A percentile compares a stretch with the other conserved stretches of the same genome.
These are phyloP conservation scores for Lates japonicus DNA, from an alignment of 2,797 vertebrate genomes.

Conservation along the genomic window DNA sequence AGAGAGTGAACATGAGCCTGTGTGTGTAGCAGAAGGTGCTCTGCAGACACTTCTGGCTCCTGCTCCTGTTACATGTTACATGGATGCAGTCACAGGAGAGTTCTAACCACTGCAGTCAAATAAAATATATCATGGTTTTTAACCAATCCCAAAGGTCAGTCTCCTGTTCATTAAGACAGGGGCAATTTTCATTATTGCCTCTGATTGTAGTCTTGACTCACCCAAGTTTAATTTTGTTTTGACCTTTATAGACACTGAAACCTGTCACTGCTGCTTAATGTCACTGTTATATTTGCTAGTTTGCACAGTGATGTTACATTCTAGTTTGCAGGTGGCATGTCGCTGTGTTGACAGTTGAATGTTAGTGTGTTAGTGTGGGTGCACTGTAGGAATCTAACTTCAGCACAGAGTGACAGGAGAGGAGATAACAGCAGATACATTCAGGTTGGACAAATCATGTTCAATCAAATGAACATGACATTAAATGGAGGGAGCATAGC, in stretches of 20 bases:
- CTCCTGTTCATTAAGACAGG: not conserved
- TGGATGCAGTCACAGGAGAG: slow-evolving; percentile 10
- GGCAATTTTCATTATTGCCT: not conserved
- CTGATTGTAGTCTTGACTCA: not conserved
- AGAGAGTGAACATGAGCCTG: not conserved
- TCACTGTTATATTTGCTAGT: not conserved
- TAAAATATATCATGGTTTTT: slow-evolving; percentile 18
- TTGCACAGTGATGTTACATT: too few relatives aligned
- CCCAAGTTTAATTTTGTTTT: too few relatives aligned
- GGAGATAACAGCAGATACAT: too few relatives aligned
- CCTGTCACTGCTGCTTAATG: not conserved
- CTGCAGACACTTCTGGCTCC: not conserved
- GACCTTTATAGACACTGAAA: not conserved
- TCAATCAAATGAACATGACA: too few relatives aligned
- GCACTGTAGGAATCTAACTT: too few relatives aligned
- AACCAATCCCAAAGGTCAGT: not conserved
- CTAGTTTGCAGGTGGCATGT: too few relatives aligned
- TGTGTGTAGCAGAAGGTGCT: not conserved
- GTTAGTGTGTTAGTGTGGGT: too few relatives aligned
- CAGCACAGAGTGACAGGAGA: too few relatives aligned
- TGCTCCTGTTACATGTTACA: slow-evolving; percentile 20
- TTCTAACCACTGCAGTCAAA: slow-evolving; percentile 16
- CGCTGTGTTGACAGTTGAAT: too few relatives aligned
- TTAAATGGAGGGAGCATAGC: too few relatives aligned
- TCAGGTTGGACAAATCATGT: too few relatives aligned